Evolutionary conservation across 2,888 invertebrate genomes (phyloP), one percentile per base, ranked within the genome.

Genomic region (Coelogynopora nodosa): DNA sequence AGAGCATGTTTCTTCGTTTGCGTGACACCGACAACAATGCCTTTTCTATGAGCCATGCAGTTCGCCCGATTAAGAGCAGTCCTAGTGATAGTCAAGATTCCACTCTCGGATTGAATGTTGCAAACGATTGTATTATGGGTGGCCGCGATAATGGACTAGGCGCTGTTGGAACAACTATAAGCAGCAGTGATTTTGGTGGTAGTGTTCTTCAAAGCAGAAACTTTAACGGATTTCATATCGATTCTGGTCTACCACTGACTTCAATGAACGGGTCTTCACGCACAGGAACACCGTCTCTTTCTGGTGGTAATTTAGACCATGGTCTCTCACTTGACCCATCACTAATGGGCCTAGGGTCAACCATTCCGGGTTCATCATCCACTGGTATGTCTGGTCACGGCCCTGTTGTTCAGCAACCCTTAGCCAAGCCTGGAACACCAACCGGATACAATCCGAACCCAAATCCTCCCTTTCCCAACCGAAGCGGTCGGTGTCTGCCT

Each of bases 361-460:
- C 10, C 5, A 5, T 49, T 49, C 49, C 49, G 5, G 49, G 49
- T 49, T 49, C 29, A 23, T 80, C 81, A 5, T 80, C 81, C 10
- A 28, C 10, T 80, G 81, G 23, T 23, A n/a, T 80, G 81, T 5
- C 81, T 10, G 49, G 49, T 18, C 49, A 49, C 18, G 49, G 49
- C 18, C 26, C 81, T 23, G 81, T 80, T 28, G 29, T 80, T 23
- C 23, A 80, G 23, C 81, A 80, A n/a, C 81, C 81, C 26, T 80
- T 80, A 80, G 81, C 81, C 26, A 80, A 80, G 23, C 81, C 81
- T 5, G 30, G 30, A 5, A 31, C 30, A 30, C 26, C 84, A n/a
- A 84, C 31, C 49, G 84, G 84, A 23, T 84, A 84, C 31, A 84
- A 84, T 84, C 84, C 84, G 29, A 84, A 84, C 23, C 84, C 84